phyloP scores from a whole-genome alignment of 2,113 vertebrate species.

The Phalacrocorax pelagicus region DNA sequence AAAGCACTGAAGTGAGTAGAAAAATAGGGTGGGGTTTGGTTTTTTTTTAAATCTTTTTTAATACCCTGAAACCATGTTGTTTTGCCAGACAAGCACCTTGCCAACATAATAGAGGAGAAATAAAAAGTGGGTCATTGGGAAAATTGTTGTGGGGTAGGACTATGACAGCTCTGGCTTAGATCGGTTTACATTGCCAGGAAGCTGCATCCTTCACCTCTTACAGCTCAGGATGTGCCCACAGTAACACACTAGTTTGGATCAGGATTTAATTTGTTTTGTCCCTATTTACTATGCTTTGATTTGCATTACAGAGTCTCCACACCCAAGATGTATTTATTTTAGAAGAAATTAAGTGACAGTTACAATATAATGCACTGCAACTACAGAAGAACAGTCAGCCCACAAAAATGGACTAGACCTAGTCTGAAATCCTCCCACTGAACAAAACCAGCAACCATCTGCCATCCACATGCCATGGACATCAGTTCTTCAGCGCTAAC shows the following conservation, averaged over 20 bases:
- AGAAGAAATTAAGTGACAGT: background rate
- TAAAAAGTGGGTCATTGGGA: background rate
- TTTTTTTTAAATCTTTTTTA: background rate
- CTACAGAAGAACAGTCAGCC: background rate
- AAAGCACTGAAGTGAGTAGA: background rate
- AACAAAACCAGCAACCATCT: background rate
- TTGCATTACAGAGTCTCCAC: background rate
- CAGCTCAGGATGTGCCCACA: background rate
- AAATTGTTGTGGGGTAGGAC: background rate
- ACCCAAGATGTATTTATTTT: background rate
- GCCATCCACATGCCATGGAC: fast-evolving
- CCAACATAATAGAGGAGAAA: background rate
- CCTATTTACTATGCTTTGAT: background rate
- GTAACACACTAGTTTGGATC: background rate
- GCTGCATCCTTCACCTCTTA: background rate
- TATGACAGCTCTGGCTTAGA: background rate
- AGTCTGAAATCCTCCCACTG: background rate
- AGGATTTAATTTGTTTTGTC: background rate
- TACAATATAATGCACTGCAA: background rate
- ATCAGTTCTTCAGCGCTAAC: background rate
- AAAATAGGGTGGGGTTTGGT: background rate
- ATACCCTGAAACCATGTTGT: background rate
- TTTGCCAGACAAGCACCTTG: background rate
- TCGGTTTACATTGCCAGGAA: background rate
- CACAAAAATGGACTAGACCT: background rate